phyloP scores from a whole-genome alignment of 2,113 vertebrate genomes.

The Myiozetetes cayanensis region DNA sequence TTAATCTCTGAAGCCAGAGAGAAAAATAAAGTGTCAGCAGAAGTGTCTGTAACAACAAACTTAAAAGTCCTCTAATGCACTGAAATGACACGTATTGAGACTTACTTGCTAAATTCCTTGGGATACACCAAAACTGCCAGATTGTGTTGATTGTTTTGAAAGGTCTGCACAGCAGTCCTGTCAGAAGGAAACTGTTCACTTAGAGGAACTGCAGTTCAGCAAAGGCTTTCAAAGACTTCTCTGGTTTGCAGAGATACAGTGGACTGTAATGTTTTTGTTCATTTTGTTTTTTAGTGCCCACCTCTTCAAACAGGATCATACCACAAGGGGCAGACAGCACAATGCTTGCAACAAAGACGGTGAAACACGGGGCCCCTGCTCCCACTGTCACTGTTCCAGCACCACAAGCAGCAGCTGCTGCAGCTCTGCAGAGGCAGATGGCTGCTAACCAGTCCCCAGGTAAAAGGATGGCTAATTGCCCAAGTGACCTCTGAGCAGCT shows the following conservation, averaged over 20 bases:
- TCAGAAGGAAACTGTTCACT: background rate
- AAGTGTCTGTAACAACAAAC: background rate
- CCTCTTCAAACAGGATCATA: conserved; percentile 67
- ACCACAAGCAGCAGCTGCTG: conserved; percentile 87
- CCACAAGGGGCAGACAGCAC: conserved; percentile 90
- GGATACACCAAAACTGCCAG: background rate
- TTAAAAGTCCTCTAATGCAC: background rate
- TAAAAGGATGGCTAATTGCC: conserved; percentile 50
- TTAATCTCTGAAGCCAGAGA: background rate
- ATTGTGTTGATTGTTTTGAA: background rate
- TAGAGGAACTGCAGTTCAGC: background rate
- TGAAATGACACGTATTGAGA: background rate
- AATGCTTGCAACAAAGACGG: conserved; percentile 90
- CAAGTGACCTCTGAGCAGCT: background rate
- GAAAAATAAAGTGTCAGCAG: background rate
- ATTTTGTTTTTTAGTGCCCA: conserved; percentile 52
- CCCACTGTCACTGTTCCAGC: conserved; percentile 81
- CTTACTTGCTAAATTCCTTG: background rate
- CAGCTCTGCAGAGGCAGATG: conserved; percentile 89
- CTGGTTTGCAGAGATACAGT: background rate
- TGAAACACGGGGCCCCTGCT: conserved; percentile 89
- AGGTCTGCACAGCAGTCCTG: background rate
- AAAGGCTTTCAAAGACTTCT: background rate
- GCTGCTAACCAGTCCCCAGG: conserved; percentile 87
- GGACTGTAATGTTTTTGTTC: background rate